A percentile compares a stretch with the other conserved stretches of the same genome.
phyloP scores from a whole-genome alignment of 2,797 vertebrate species.

The Sebastolobus alascanus region DNA sequence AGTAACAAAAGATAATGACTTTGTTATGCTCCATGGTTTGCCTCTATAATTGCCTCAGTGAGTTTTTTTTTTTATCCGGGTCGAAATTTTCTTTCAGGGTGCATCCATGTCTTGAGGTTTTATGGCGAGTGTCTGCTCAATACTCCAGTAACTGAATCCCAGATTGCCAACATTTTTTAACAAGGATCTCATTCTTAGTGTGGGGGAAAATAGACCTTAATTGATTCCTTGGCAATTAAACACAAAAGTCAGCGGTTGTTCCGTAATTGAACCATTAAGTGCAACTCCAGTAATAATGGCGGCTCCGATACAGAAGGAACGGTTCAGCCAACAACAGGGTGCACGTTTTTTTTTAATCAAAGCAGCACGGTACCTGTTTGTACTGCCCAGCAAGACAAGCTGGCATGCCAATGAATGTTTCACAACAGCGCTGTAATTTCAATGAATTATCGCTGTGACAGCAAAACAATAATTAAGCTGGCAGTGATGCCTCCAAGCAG shows the following conservation, averaged over 20 bases:
- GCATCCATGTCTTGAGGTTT: conserved; percentile 53
- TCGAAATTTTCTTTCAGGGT: conserved; percentile 35
- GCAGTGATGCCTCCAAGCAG: conserved; percentile 65
- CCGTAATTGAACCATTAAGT: conserved; percentile 78
- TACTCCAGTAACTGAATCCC: conserved; percentile 59
- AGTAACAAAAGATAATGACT: conserved; percentile 18
- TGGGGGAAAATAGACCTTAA: conserved; percentile 29
- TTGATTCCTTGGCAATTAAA: conserved; percentile 76
- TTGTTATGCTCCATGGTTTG: conserved; percentile 38
- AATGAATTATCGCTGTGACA: conserved; percentile 77
- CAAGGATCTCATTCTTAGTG: conserved; percentile 43
- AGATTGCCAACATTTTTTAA: conserved; percentile 52
- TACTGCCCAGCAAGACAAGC: conserved; percentile 38
- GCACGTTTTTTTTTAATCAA: conserved; percentile 37
- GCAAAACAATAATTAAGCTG: conserved; percentile 78
- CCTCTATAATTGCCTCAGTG: conserved; percentile 45
- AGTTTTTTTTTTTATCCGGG: conserved; percentile 31
- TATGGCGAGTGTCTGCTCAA: conserved; percentile 55
- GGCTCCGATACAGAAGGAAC: conserved; percentile 31
- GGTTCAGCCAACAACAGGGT: conserved; percentile 41
- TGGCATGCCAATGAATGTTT: conserved; percentile 61
- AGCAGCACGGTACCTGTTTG: conserved; percentile 51
- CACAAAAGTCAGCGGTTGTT: conserved; percentile 52
- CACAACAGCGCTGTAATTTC: conserved; percentile 71
- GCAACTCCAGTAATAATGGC: conserved; percentile 57